Conservation (phyloP, 1,140 invertebrate species). For the Drosophila obscura region DNA sequence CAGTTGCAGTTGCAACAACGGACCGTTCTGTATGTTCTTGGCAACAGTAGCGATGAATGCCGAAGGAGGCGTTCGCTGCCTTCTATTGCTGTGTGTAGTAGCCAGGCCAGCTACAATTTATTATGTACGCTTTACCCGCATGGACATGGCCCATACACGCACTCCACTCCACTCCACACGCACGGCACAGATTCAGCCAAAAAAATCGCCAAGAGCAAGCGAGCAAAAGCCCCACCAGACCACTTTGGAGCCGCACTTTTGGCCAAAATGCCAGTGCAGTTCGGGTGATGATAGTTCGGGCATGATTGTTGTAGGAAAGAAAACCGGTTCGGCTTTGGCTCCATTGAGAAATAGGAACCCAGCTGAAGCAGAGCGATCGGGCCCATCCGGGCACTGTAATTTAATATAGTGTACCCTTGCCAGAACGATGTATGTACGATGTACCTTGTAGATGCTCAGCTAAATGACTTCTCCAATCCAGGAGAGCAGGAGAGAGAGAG, state of each 20-base stretch:
- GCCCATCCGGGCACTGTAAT: slow-evolving; percentile 62
- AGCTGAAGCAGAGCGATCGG: not conserved
- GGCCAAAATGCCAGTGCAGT: slow-evolving; percentile 37
- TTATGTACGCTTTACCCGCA: slow-evolving; percentile 73
- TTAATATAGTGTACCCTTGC: slow-evolving; percentile 71
- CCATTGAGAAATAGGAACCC: slow-evolving; percentile 57
- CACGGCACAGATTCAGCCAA: slow-evolving; percentile 49
- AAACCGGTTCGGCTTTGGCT: slow-evolving; percentile 45
- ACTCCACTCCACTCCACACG: slow-evolving; percentile 45
- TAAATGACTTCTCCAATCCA: slow-evolving; percentile 75
- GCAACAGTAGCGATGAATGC: too few relatives aligned
- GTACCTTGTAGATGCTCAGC: slow-evolving; percentile 72
- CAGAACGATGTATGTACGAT: slow-evolving; percentile 70
- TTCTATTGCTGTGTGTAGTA: slow-evolving; percentile 34
- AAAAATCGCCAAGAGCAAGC: not conserved
- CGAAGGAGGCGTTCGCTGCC: not conserved
- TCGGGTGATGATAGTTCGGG: slow-evolving; percentile 20
- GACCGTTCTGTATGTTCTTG: too few relatives aligned
- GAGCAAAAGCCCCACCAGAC: not conserved
- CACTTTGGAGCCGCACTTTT: slow-evolving; percentile 11
- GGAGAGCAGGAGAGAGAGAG: slow-evolving; percentile 2
- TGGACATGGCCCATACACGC: slow-evolving; percentile 69
- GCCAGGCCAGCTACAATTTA: slow-evolving; percentile 73
- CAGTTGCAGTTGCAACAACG: slow-evolving; percentile 12
- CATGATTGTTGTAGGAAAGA: slow-evolving; percentile 50